A percentile compares a stretch with the other conserved stretches of the same genome.
These are phyloP conservation scores for Cottus gobio DNA, from an alignment of 2,113 vertebrate species.

Conservation along the genomic window DNA sequence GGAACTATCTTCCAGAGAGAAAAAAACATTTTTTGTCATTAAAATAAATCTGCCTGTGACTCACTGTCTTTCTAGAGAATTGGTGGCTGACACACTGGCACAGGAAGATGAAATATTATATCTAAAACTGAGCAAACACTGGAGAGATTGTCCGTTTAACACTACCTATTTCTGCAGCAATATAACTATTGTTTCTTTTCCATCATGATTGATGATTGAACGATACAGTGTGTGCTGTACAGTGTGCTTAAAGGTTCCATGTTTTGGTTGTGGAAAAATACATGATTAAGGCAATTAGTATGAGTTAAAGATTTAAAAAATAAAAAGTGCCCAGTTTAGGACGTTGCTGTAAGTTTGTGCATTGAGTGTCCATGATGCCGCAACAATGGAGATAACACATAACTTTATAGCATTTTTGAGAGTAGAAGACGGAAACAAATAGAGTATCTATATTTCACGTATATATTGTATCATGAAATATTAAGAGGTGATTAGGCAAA, in stretches of 20 bases:
- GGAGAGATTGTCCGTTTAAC: not conserved
- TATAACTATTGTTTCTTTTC: not conserved
- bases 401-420: conserved; percentile 18
- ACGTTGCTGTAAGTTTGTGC: not conserved
- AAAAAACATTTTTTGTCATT: conserved; percentile 18
- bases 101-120: conserved; percentile 7
- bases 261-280: not conserved
- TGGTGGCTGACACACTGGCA: not conserved
- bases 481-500: conserved; percentile 18
- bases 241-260: not conserved
- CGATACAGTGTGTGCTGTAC: not conserved
- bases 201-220: not conserved
- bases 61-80: conserved; percentile 10
- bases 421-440: conserved; percentile 15
- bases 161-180: not conserved
- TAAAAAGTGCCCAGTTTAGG: not conserved
- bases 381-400: not conserved
- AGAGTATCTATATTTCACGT: conserved; percentile 24
- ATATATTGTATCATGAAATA: conserved; percentile 24
- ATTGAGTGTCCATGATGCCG: not conserved
- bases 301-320: not conserved
- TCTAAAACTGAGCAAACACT: not conserved
- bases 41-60: conserved; percentile 22
- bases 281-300: no score
- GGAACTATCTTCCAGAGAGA: conserved; percentile 40